These are phyloP conservation scores for Chrysomallon squamiferum DNA, from an alignment of 1,140 invertebrate species.

Conservation along the genomic window DNA sequence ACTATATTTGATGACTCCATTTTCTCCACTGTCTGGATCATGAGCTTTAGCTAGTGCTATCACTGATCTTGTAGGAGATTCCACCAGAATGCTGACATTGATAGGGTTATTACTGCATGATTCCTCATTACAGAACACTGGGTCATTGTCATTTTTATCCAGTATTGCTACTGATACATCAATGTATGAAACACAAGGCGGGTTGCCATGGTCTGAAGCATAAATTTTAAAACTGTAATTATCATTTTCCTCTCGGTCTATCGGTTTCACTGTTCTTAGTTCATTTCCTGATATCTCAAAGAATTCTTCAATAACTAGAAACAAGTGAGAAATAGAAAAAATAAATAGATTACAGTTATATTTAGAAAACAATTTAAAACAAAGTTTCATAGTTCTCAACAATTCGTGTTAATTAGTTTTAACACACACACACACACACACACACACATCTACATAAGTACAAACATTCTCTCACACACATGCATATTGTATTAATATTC, in stretches of 20 bases:
- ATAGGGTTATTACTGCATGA: slow-evolving; percentile 9
- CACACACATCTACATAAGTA: no score
- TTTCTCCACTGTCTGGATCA: slow-evolving; percentile 65
- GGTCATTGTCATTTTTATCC: slow-evolving; percentile 91
- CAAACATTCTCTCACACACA: no score
- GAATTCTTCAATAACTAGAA: slow-evolving; percentile 5
- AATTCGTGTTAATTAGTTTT: no score
- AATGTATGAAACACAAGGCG: slow-evolving; percentile 15
- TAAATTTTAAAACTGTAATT: slow-evolving; percentile 88
- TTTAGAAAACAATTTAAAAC: no score
- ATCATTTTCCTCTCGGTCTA: slow-evolving; percentile 85
- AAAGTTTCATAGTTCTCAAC: no score
- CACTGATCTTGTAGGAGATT: slow-evolving; percentile 58
- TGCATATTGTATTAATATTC: no score
- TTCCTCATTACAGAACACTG: slow-evolving; percentile 72
- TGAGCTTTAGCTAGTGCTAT: slow-evolving; percentile 21
- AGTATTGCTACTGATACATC: slow-evolving; percentile 77
- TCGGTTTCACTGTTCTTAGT: not conserved
- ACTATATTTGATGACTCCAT: slow-evolving; percentile 69
- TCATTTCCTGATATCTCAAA: not conserved
- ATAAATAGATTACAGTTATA: no score
- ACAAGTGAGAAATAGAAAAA: no score
- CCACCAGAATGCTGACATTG: slow-evolving; percentile 74
- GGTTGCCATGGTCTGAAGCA: slow-evolving; percentile 71
- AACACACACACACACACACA: no score